Base-by-base conservation (phyloP, 2,888 invertebrate genomes). In the Eutolmus rufibarbis region DNA sequence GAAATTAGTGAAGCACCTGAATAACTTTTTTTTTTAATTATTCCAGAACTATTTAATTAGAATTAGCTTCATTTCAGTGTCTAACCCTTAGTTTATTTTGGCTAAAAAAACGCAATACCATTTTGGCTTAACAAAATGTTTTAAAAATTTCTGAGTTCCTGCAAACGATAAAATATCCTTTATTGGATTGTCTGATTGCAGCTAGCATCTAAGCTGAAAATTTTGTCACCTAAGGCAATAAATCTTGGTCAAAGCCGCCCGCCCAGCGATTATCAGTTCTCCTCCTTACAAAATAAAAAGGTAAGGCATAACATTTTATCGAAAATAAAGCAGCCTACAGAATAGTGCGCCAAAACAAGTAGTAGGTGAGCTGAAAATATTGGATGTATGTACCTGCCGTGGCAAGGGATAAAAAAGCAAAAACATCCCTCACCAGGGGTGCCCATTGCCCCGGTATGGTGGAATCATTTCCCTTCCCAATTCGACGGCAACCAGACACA, bases 401-500 rank as follows among this genome's bases (percentile, higher is more conserved):
- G 12, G 9, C 43, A 46, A 9, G 5, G 46, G 2, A 78, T n/a
- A 66, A 66, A 66, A 66, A 28, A 66, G 14, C 37, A 46, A 66
- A 34, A 84, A 40, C 84, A 84, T 74, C 84, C 84, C 66, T 74
- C 57, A 40, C 57, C 51, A 23, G 57, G 31, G 66, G 74, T 84
- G 79, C 79, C n/a, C 28, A 79, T 14, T 66, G 9, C 66, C 37
- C 84, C 23, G 31, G 34, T 34, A 9, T 82, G n/a, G n/a, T 34
- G 19, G 34, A 23, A 37, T 84, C 1, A 34, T n/a, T 57, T 43
- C 84, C 28, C 23, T 66, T 51, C 56, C 81, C 66, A 74, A 37
- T 78, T 57, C 82, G 51, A 66, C 66, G 66, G 66, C 12, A 66
- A 66, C 66, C 8, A 37, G 76, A 46, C 86, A 43, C 76, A 86